A percentile compares a stretch with the other conserved stretches of the same genome.
These are phyloP conservation scores for Porites evermanni DNA, from an alignment of 92 coral and sea anemone species.

Conservation along the genomic window DNA sequence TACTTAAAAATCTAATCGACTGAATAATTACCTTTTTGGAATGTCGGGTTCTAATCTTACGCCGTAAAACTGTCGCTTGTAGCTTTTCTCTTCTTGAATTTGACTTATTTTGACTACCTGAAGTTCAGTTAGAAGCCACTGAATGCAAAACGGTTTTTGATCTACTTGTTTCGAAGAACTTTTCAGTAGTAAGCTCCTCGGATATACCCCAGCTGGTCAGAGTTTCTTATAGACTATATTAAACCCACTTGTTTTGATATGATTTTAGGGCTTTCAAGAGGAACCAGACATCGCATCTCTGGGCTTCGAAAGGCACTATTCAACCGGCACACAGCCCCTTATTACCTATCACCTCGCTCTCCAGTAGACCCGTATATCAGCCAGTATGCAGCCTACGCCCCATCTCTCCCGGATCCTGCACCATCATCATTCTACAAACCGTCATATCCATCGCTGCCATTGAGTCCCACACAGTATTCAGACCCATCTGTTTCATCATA, in stretches of 20 bases:
- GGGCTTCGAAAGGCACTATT: constrained; percentile 5
- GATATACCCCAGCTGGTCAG: no score
- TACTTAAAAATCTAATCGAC: no score
- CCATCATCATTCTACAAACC: constrained; percentile 16
- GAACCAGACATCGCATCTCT: constrained; percentile 5
- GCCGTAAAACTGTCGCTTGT: no score
- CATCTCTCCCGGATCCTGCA: background rate
- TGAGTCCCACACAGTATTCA: constrained; percentile 1
- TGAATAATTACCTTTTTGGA: no score
- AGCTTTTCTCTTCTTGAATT: no score
- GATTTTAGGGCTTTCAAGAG: background rate
- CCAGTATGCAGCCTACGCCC: constrained; percentile 19
- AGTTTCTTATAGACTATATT: no score
- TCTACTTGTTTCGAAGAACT: no score
- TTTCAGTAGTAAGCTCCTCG: no score
- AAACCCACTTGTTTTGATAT: background rate
- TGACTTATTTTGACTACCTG: background rate
- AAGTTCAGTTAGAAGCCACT: background rate
- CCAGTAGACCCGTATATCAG: constrained; percentile 2
- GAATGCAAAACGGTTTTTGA: no score
- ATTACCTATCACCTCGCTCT: background rate
- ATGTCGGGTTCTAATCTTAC: no score
- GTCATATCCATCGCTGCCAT: constrained; percentile 4
- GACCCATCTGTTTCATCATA: constrained; percentile 5
- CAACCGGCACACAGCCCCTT: background rate